These are phyloP conservation scores for Cheilosia vulpina DNA, from an alignment of 2,888 invertebrate species.

Conservation along the genomic window DNA sequence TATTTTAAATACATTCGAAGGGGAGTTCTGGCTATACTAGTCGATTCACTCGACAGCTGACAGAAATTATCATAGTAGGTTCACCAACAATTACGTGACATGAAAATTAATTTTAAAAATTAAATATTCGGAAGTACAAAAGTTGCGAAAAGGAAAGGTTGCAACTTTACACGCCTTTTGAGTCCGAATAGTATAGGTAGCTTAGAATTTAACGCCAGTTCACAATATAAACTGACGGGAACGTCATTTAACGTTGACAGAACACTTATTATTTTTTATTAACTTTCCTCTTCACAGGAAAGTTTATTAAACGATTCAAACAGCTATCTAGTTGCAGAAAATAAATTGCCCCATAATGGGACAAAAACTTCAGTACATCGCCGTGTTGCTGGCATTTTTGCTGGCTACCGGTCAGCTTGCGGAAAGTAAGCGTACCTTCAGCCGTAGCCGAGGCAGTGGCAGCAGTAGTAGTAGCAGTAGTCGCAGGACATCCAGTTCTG, in stretches of 20 bases:
- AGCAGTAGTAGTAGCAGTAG: slow-evolving; percentile 76
- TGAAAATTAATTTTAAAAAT: neutral
- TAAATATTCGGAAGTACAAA: neutral
- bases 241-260: neutral
- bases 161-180: no score
- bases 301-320: neutral
- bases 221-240: neutral
- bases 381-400: slow-evolving; percentile 59
- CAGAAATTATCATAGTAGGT: neutral
- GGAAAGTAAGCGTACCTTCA: slow-evolving; percentile 79
- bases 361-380: slow-evolving; percentile 59
- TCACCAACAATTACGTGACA: neutral
- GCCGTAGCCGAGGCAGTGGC: slow-evolving; percentile 79
- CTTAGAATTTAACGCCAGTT: no score
- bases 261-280: neutral
- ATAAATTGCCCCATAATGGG: slow-evolving; percentile 53
- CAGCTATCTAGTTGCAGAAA: neutral
- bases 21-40: neutral
- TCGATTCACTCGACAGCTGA: neutral
- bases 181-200: no score
- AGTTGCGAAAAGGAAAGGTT: no score
- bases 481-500: slow-evolving; percentile 76
- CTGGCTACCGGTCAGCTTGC: slow-evolving; percentile 75
- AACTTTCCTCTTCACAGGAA: slow-evolving; percentile 15
- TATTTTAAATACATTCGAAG: neutral